Evolutionary conservation across 2,888 invertebrate species (phyloP), one percentile per base, ranked within the genome.

Genomic region (Pyrrhia umbra): DNA sequence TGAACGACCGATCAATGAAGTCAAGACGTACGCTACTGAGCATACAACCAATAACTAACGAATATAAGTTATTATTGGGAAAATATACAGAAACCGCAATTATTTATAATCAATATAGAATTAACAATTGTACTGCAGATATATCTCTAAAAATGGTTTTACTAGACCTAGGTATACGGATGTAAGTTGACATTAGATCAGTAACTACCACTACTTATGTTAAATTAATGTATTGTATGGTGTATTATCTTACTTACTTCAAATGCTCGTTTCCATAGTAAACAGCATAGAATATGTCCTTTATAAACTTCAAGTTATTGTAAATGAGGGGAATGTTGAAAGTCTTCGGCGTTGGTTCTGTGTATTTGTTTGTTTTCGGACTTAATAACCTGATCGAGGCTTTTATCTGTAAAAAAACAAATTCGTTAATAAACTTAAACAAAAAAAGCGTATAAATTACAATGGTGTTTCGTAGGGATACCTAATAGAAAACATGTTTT

Each of bases 251-350:
- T 64, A 89, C 94, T 93, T 77, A 95, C 94, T 93, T 95, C 40
- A 88, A 86, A 81, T 90, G 86, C 70, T 94, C 92, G 69, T 94
- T 92, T 49, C 87, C 90, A 30, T 83, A 67, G 40, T 87, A 80
- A 10, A 93, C 86, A 18, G 82, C 84, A 50, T 86, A 81, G 68
- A 95, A 94, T 51, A 93, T 85, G 18, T 89, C 83, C 65, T 90
- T 91, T 39, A 95, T 88, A 69, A 94, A 95, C 78, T 89, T 87
- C 47, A 95, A 80, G 72, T 95, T 94, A 66, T 79, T 88, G 56
- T 93, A 95, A 56, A 95, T 90, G n/a, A 95, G 79, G 2, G 94
- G 94, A 64, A 95, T 94, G 75, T 85, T 92, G 68, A 95, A 95
- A 75, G 92, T 94, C 43, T 65, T 80, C 2, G 90, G 78, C 4